Evolutionary conservation across 2,888 invertebrate species (phyloP).

Genomic region (Lapara coniferarum): DNA sequence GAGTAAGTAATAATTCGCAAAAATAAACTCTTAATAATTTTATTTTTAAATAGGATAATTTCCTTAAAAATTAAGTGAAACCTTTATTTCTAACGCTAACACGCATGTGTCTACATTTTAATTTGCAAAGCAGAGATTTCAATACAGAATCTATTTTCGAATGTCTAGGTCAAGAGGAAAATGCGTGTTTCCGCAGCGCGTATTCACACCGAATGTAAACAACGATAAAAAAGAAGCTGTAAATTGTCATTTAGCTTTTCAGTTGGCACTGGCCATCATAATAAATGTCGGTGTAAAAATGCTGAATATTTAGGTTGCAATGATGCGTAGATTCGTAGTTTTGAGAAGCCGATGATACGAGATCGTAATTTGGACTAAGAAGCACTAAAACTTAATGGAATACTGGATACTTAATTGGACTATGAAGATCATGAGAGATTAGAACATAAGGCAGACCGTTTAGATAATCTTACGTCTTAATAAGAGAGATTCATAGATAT

Average conservation of each 20-base stretch:
- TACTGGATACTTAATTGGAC: too few species aligned
- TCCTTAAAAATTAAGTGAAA: too few species aligned
- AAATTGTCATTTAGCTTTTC: conserved; percentile 7
- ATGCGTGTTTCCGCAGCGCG: conserved; percentile 17
- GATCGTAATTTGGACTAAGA: too few species aligned
- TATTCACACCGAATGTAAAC: conserved; percentile 14
- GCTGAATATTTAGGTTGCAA: conserved; percentile 11
- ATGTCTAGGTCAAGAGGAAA: conserved; percentile 22
- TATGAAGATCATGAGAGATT: too few species aligned
- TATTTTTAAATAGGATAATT: too few species aligned
- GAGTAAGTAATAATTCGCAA: too few species aligned
- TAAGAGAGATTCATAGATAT: too few species aligned
- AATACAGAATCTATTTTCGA: conserved; percentile 12
- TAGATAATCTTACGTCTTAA: too few species aligned
- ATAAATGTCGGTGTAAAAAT: not conserved
- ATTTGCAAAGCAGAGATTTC: not conserved
- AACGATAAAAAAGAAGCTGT: conserved; percentile 2
- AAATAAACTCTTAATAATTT: too few species aligned
- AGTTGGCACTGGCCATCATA: conserved; percentile 1
- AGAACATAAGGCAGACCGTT: too few species aligned
- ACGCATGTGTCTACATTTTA: not conserved
- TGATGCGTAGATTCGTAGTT: not conserved
- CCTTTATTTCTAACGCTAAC: not conserved
- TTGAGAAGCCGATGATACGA: not conserved
- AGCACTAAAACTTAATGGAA: too few species aligned